Conservation (phyloP, 2,888 invertebrate genomes). For the Pseudoips prasinana region DNA sequence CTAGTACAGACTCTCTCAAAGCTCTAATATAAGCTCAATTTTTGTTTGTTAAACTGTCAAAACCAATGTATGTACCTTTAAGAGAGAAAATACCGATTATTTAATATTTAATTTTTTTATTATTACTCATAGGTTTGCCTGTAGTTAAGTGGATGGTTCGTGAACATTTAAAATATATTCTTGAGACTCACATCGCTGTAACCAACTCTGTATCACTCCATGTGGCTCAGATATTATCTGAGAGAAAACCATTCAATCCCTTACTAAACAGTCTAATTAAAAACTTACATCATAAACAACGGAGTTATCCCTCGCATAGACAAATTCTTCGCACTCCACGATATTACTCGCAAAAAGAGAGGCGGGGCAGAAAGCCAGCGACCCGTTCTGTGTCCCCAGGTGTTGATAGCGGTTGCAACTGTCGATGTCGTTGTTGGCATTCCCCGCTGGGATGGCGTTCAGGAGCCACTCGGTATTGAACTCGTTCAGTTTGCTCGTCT, state of each 20-base stretch:
- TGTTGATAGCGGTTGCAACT: conserved; percentile 69
- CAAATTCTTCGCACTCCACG: conserved; percentile 47
- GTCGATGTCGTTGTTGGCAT: conserved; percentile 43
- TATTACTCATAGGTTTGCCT: too few species aligned
- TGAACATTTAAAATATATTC: too few species aligned
- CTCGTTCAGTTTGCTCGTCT: conserved; percentile 43
- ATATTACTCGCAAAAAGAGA: conserved; percentile 38
- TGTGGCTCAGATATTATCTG: too few species aligned
- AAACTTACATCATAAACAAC: conserved; percentile 64
- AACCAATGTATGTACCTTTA: too few species aligned
- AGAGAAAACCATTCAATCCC: too few species aligned
- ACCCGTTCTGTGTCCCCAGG: conserved; percentile 37
- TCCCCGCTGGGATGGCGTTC: conserved; percentile 59
- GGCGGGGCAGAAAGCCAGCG: conserved; percentile 49
- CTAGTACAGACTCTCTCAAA: too few species aligned
- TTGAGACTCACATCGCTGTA: background rate
- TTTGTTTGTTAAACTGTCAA: too few species aligned
- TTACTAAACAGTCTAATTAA: background rate
- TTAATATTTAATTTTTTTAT: too few species aligned
- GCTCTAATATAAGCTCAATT: too few species aligned
- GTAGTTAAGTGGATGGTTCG: too few species aligned
- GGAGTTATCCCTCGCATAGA: conserved; percentile 59
- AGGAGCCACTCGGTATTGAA: conserved; percentile 68
- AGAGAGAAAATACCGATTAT: too few species aligned
- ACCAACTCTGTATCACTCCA: too few species aligned